Evolutionary conservation across 2,113 vertebrate species (phyloP).

Genomic region (Bungarus multicinctus): DNA sequence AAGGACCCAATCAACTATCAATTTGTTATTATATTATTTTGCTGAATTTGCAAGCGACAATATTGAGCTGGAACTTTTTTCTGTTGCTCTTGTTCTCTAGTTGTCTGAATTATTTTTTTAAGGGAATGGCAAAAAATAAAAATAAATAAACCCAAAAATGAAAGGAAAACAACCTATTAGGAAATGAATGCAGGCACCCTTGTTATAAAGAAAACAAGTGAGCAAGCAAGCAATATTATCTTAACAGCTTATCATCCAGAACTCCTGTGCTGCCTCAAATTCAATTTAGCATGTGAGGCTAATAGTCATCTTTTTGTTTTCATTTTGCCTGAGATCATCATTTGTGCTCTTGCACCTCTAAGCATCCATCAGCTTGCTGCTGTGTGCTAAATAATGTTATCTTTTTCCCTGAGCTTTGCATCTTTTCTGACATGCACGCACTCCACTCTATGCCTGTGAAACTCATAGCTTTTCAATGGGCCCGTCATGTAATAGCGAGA

Average conservation of each 20-base stretch:
- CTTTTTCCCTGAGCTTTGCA: background rate
- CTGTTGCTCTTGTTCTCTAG: background rate
- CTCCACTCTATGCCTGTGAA: constrained; percentile 43
- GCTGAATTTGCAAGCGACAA: background rate
- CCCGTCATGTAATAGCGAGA: background rate
- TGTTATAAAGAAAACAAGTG: background rate
- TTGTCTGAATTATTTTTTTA: background rate
- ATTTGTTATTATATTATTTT: background rate
- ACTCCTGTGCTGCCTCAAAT: background rate
- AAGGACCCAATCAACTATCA: background rate
- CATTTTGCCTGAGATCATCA: background rate
- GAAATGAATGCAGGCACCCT: background rate
- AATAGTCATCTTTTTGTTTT: background rate
- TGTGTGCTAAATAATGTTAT: constrained; percentile 23
- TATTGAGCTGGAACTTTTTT: background rate
- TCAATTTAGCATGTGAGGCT: background rate
- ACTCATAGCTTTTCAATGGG: constrained; percentile 30
- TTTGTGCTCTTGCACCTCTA: background rate
- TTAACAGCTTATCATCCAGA: background rate
- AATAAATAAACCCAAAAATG: background rate
- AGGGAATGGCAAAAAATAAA: background rate
- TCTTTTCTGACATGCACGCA: background rate
- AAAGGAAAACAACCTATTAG: background rate
- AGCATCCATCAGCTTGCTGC: background rate
- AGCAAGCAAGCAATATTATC: background rate